Evolutionary conservation across 2,888 invertebrate species (phyloP), one percentile per base, ranked within the genome.

Genomic region (Caenorhabditis angaria): DNA sequence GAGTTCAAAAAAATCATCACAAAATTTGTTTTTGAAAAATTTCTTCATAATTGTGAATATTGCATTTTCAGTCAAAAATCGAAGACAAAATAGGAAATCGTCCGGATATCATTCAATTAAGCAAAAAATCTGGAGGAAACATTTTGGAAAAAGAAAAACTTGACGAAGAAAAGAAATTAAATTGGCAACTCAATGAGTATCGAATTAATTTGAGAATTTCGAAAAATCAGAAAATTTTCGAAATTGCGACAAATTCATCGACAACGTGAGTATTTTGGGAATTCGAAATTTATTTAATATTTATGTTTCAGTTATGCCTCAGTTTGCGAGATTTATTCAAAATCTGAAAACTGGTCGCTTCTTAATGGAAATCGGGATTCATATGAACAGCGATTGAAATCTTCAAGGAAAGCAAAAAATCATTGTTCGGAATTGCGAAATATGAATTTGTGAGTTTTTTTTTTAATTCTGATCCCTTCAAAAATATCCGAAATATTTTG

Each of bases 241-340:
- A 67, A 2, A 59, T 72, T 5, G 72, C 67, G 8, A 65, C 72
- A 0, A 72, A 72, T 35, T 61, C 67, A 24, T 47, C 67, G 4
- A 41, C 58, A 25, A 63, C 66, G 67, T 66, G 18, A 57, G 59
- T 57, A 22, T 56, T 29, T n/a, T 32, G 0, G 27, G 27, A 55
- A 25, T 41, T 18, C 22, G n/a, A 1, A 25, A 22, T 4, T 25
- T 12, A 2, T 25, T 20, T 14, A 25, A 58, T 35, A 28, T 20
- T 14, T 5, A 28, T 14, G 3, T 53, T 69, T 56, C 57, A 70
- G 70, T 10, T 70, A 65, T 24, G 71, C 71, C 3, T 67, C 63
- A 12, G 57, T 71, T 2, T 71, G 66, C 20, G 63, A 66, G n/a
- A 60, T 53, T 18, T 71, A 53, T 57, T 71, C 71, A n/a, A 63